Percentiles rank a stretch among this genome's conserved stretches.
These are phyloP conservation scores for Temnopleurus reevesii DNA, from an alignment of 53 echinoderm and acorn worm genomes.

Conservation along the genomic window DNA sequence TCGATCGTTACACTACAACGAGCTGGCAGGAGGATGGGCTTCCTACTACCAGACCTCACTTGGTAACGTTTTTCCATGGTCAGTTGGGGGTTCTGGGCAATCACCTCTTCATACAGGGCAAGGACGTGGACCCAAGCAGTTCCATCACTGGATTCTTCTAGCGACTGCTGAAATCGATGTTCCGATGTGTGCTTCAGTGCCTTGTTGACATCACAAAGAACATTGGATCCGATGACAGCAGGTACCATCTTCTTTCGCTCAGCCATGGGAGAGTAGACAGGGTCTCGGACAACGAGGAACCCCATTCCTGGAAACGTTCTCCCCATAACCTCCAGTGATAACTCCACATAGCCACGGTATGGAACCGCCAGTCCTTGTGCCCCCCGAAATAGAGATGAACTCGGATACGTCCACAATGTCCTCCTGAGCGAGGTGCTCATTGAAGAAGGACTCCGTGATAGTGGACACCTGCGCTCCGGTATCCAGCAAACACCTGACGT, in stretches of 20 bases:
- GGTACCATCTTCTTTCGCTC: conserved; percentile 61
- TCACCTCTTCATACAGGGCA: conserved; percentile 59
- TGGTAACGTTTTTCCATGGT: no score
- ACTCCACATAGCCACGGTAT: conserved; percentile 72
- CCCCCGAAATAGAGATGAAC: conserved; percentile 57
- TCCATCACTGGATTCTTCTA: background rate
- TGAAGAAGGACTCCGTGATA: conserved; percentile 68
- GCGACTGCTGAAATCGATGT: background rate
- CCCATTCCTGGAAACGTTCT: conserved; percentile 61
- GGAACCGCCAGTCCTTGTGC: conserved; percentile 67
- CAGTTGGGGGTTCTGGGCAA: no score
- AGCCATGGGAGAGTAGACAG: conserved; percentile 21
- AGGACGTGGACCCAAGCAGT: conserved; percentile 54
- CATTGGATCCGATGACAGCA: conserved; percentile 74
- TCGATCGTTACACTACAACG: background rate
- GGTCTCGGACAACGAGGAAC: conserved; percentile 75
- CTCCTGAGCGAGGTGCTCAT: conserved; percentile 61
- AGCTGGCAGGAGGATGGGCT: background rate
- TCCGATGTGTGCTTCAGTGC: background rate
- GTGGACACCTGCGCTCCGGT: conserved; percentile 84
- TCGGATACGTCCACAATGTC: conserved; percentile 56
- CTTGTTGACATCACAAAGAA: conserved; percentile 63
- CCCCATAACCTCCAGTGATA: conserved; percentile 62
- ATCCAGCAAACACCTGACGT: conserved; percentile 69
- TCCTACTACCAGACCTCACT: background rate